Base-by-base conservation (phyloP, 1,140 invertebrate species). In the Pogonomyrmex californicus region DNA sequence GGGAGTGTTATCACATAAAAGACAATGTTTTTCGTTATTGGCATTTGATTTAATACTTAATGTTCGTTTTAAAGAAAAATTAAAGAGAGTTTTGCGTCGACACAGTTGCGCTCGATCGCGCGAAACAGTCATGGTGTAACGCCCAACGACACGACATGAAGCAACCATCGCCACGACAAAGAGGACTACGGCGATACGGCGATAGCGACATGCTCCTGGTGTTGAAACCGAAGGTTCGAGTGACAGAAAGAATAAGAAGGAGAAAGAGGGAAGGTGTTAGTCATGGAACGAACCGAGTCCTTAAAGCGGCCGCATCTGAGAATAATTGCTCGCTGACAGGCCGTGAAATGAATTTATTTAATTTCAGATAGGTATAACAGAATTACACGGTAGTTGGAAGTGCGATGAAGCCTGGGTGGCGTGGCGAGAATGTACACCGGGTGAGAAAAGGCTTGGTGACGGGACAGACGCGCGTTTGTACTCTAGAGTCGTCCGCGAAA, bases 281-380 rank as follows among this genome's bases (percentile, higher is more conserved):
- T 93, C 92, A 92, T 93, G 94, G 93, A 93, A 93, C 92, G 93
- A 94, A 93, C 91, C 90, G 89, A 68, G 36, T 88, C 90, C 70
- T 93, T 92, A 93, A 95, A 94, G 93, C 93, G 92, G 93, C 93
- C 92, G 93, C 94, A 88, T 94, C 94, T 92, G 92, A 95, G 93
- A 95, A 94, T 95, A 95, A 95, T 95, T 95, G 94, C 94, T 93
- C 94, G 94, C 94, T 95, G 95, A 95, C 95, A 95, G 94, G 94
- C 92, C 94, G 94, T 95, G 94, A 95, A 95, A 95, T 95, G 94
- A 95, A 95, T 95, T 95, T 95, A 95, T 95, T 95, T 95, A 94
- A 95, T 95, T 95, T 93, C 90, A 93, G 93, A 94, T 94, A 93
- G 93, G 92, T 95, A 93, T 94, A 94, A 95, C 93, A 94, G 94